Evolutionary conservation across 2,888 invertebrate genomes (phyloP), one percentile per base, ranked within the genome.

Genomic region (Nebria brevicollis): DNA sequence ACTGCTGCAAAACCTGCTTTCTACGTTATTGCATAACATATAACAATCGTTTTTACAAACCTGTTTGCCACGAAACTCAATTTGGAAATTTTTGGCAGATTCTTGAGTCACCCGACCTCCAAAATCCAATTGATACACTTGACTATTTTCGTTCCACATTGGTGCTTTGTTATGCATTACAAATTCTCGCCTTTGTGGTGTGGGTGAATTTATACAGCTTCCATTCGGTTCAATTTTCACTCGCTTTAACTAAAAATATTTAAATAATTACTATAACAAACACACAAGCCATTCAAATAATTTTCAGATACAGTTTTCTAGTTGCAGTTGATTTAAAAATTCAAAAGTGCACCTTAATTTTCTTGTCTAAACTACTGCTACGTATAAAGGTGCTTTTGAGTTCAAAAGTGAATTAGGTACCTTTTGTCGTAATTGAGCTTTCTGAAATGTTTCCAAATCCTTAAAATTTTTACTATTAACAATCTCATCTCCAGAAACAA

Each of bases 41-140:
- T 25, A 70, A 70, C 8, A 66, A 2, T 6, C 68, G 15, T 66
- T 86, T 54, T 7, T 3, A 54, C 11, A 54, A 13, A 97, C 98
- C 94, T 98, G 98, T 90, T 97, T 97, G 83, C 97, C 97, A 85
- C 96, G 93, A 88, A 97, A 97, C 89, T 98, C 98, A 82, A 99
- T 98, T 91, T 99, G 99, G 89, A 99, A 99, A 91, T 99, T 99
- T 90, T 99, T 99, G 15, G 99, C 99, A 70, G 98, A 98, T 89
- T 99, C 99, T 90, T 99, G 99, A 3, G 99, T 99, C 82, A 99
- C 99, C 84, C 99, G 92, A 11, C 99, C 99, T 4, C 99, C 99
- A 90, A 99, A 99, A 90, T 99, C 99, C 72, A 99, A 91, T 88
- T 99, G 99, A 90, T 99, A 99, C 13, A 99, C 99, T 90, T 99